Evolutionary conservation across 2,888 invertebrate species (phyloP).

Genomic region (Vanessa cardui): DNA sequence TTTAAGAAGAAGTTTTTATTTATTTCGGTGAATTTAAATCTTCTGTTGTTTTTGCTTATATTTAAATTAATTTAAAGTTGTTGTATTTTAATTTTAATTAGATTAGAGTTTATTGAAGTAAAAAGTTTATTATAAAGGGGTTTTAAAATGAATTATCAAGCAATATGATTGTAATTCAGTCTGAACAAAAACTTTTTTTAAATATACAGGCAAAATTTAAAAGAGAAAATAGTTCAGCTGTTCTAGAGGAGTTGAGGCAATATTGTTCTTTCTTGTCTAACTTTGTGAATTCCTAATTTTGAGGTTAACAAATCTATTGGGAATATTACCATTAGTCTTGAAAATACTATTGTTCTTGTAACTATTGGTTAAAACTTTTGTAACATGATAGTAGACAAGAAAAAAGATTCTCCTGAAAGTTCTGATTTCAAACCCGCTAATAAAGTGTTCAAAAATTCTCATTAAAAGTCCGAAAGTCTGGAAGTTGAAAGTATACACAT

Average conservation of each 20-base stretch:
- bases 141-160: background rate
- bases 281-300: conserved; percentile 1
- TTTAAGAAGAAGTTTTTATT: no score
- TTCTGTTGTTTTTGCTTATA: background rate
- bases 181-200: background rate
- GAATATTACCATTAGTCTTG: background rate
- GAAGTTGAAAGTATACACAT: background rate
- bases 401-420: background rate
- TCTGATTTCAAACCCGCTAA: no score
- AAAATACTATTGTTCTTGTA: no score
- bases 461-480: background rate
- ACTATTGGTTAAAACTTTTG: no score
- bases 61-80: background rate
- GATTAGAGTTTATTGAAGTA: background rate
- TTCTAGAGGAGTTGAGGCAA: background rate
- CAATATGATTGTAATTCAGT: background rate
- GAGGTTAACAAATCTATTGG: background rate
- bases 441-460: no score
- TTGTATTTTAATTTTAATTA: background rate
- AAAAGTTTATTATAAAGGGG: background rate
- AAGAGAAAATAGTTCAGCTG: background rate
- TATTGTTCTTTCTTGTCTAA: background rate
- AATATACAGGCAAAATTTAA: background rate
- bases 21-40: no score
- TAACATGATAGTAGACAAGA: no score